Conservation (phyloP, 1,140 invertebrate genomes). For the Acromyrmex echinatior region DNA sequence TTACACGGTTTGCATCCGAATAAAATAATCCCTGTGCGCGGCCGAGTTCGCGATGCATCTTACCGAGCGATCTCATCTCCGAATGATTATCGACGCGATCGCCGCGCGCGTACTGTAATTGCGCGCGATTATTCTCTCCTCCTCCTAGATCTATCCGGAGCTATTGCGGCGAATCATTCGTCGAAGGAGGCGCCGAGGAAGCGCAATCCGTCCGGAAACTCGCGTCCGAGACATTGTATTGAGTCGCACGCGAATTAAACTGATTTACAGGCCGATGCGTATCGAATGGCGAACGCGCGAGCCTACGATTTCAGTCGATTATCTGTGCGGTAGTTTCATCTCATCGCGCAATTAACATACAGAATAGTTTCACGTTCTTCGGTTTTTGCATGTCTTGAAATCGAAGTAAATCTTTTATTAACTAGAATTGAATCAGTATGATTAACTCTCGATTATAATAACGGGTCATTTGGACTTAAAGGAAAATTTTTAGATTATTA, state of each 20-base stretch:
- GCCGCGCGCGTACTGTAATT: constrained; percentile 57
- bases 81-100: constrained; percentile 62
- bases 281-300: constrained; percentile 25
- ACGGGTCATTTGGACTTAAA: no score
- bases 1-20: constrained; percentile 53
- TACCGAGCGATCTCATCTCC: constrained; percentile 52
- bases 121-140: constrained; percentile 49
- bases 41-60: constrained; percentile 55
- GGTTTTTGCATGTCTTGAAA: not conserved
- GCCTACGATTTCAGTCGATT: not conserved
- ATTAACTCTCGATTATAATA: no score
- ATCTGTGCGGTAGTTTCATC: not conserved
- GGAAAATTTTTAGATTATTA: no score
- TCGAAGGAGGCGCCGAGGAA: constrained; percentile 28
- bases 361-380: not conserved
- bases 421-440: not conserved
- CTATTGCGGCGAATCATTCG: constrained; percentile 39
- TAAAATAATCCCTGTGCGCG: constrained; percentile 53
- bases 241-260: constrained; percentile 50
- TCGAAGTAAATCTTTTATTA: not conserved
- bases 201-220: constrained; percentile 24
- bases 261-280: constrained; percentile 19
- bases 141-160: constrained; percentile 1
- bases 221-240: constrained; percentile 45
- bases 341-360: not conserved